Base-by-base conservation (phyloP, 1,140 invertebrate species). In the Bombus superbus region DNA sequence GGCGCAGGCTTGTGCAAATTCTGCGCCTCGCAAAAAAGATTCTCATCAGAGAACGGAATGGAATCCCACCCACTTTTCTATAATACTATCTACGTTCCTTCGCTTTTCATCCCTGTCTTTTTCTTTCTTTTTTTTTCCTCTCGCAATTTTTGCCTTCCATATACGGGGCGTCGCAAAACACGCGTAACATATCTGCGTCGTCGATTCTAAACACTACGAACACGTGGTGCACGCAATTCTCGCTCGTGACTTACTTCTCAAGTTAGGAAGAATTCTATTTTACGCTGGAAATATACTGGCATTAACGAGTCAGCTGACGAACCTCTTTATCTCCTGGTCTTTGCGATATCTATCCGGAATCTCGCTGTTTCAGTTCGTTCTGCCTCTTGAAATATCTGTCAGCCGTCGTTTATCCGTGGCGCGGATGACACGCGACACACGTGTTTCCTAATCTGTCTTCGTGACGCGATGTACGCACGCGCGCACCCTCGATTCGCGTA, bases 361-460 rank as follows among this genome's bases (percentile, higher is more conserved):
- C 11, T 40, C 22, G 15, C 25, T 78, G 62, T 47, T 28, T 47
- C 32, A 18, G n/a, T 35, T 40, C 13, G 6, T n/a, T 18, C n/a
- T 10, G 15, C 10, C 15, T 18, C 40, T 22, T 13, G 62, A 62
- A 66, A 79, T 44, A 66, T 66, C 62, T 66, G 76, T 22, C 75
- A 66, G 18, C 75, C 64, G 75, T 78, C 77, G 44, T 79, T 79
- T 79, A 79, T 68, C 42, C 77, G 59, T 3, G 42, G 28, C 75
- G 57, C 75, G 75, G 32, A 78, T 64, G 75, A 78, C 75, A 77
- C 74, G 47, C 47, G 74, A 40, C 75, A 77, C 53, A n/a, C 42
- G 62, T 79, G 62, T 79, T 80, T n/a, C 78, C 78, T 80, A 80
- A 80, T 80, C 64, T 40, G 78, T 69, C 64, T 53, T 69, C 38